Evolutionary conservation across 2,113 vertebrate species (phyloP).

Genomic region (Thinocorus orbignyianus): DNA sequence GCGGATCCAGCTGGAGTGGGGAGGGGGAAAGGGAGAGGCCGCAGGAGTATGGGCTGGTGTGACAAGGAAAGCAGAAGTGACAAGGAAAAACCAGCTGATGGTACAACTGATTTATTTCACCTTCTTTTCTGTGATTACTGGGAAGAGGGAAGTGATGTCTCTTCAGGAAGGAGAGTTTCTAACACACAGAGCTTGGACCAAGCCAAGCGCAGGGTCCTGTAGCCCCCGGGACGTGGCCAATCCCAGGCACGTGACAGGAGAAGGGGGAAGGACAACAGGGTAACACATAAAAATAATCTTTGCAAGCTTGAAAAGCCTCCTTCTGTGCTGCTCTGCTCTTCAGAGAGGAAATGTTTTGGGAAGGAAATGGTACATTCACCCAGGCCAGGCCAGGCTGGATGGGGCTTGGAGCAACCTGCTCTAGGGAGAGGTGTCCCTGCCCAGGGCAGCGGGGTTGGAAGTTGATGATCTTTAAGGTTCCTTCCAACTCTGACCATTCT

Average conservation of each 20-base stretch:
- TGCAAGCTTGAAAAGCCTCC: neutral
- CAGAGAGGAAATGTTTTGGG: neutral
- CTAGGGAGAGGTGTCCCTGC: too few species aligned
- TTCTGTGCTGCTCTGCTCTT: neutral
- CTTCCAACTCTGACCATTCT: too few species aligned
- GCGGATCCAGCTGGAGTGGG: neutral
- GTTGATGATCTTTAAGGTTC: too few species aligned
- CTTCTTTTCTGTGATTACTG: neutral
- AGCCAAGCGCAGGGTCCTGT: too few species aligned
- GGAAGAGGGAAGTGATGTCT: neutral
- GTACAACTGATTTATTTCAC: neutral
- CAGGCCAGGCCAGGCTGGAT: too few species aligned
- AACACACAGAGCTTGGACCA: neutral
- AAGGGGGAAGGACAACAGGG: neutral
- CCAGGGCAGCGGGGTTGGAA: too few species aligned
- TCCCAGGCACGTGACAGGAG: too few species aligned
- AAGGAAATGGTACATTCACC: neutral
- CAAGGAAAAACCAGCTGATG: neutral
- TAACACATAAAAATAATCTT: neutral
- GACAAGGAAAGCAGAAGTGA: neutral
- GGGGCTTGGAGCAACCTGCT: too few species aligned
- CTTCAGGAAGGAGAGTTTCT: neutral
- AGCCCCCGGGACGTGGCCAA: too few species aligned
- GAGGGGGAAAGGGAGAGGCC: neutral
- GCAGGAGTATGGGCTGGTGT: accelerated